Evolutionary conservation across 2,888 invertebrate genomes (phyloP).

Genomic region (Lasioglossum lativentre): DNA sequence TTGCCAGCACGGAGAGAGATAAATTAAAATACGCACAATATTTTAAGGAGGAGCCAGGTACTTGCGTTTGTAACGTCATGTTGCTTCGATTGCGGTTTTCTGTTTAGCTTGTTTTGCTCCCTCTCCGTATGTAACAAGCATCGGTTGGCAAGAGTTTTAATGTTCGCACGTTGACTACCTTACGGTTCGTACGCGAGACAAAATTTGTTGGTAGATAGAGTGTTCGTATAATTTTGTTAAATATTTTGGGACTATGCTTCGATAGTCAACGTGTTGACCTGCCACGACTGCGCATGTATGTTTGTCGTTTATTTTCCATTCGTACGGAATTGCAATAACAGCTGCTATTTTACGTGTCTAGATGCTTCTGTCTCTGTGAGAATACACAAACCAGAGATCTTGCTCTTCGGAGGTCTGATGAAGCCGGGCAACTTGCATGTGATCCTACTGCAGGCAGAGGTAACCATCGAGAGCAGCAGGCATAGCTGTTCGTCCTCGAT

Average conservation of each 20-base stretch:
- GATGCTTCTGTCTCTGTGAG: slow-evolving; percentile 90
- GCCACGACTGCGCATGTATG: background rate
- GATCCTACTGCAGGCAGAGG: slow-evolving; percentile 89
- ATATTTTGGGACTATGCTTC: background rate
- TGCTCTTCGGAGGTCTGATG: slow-evolving; percentile 90
- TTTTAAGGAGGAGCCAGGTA: slow-evolving; percentile 85
- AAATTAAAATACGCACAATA: slow-evolving; percentile 65
- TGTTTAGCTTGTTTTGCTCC: background rate
- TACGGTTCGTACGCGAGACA: background rate
- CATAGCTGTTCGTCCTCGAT: slow-evolving; percentile 89
- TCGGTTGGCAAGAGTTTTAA: background rate
- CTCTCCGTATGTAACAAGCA: background rate
- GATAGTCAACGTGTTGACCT: slow-evolving; percentile 3
- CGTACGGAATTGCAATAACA: background rate
- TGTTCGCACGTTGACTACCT: slow-evolving; percentile 2
- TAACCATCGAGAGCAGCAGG: slow-evolving; percentile 89
- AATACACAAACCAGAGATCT: slow-evolving; percentile 91
- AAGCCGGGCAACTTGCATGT: slow-evolving; percentile 88
- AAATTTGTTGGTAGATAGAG: background rate
- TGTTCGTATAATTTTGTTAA: background rate
- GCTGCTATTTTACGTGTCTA: slow-evolving; percentile 59
- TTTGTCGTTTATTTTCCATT: slow-evolving; percentile 1
- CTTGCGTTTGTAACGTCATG: slow-evolving; percentile 59
- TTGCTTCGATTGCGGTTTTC: background rate
- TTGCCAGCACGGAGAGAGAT: slow-evolving; percentile 55